A percentile compares a stretch with the other conserved stretches of the same genome.
Evolutionary conservation across 2,113 vertebrate species (phyloP).

Genomic region (Anolis sagrei): DNA sequence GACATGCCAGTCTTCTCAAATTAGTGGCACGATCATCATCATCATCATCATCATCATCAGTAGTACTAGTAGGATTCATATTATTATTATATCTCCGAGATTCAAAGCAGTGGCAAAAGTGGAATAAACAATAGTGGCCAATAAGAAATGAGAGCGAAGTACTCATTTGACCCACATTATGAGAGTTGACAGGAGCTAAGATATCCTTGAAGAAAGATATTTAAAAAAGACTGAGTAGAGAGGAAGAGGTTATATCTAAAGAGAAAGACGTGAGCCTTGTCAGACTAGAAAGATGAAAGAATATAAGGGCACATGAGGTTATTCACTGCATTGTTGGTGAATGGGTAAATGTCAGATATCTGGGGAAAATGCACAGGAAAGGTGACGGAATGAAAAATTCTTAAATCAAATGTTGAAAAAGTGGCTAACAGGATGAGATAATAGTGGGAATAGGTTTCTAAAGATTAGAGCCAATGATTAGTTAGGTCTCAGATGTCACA

Average conservation of each 20-base stretch:
- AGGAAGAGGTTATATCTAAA: conserved; percentile 6
- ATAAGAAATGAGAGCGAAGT: neutral
- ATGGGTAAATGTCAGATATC: neutral
- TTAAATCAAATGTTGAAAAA: conserved; percentile 38
- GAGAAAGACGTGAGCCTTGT: neutral
- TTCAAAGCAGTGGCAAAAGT: neutral
- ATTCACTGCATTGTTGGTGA: conserved; percentile 3
- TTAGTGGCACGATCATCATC: neutral
- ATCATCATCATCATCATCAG: no score
- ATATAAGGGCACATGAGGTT: neutral
- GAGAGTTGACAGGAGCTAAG: conserved; percentile 14
- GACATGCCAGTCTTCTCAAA: neutral
- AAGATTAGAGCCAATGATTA: neutral
- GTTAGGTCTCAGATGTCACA: conserved; percentile 27
- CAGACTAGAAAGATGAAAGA: conserved; percentile 20
- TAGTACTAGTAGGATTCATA: no score
- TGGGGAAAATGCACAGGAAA: neutral
- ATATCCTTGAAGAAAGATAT: neutral
- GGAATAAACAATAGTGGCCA: neutral
- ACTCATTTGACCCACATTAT: neutral
- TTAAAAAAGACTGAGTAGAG: neutral
- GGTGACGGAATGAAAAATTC: neutral
- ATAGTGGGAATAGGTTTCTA: conserved; percentile 8
- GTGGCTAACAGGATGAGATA: conserved; percentile 10
- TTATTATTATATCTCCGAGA: neutral